These are phyloP conservation scores for Alca torda DNA, from an alignment of 2,797 vertebrate species.

Conservation along the genomic window DNA sequence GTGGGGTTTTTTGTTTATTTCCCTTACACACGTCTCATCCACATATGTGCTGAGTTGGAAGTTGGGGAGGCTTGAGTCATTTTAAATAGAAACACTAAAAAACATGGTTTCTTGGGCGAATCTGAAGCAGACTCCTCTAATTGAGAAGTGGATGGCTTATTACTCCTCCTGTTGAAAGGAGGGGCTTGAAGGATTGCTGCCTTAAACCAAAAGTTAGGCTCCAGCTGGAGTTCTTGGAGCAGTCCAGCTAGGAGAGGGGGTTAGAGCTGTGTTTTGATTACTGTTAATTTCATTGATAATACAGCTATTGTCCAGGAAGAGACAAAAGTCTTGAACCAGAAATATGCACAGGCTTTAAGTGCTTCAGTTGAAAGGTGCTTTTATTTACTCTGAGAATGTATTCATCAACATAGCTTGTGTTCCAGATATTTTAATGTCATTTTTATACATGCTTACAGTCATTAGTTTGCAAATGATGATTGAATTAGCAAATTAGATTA, in stretches of 20 bases:
- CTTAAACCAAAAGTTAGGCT: neutral
- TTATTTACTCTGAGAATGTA: neutral
- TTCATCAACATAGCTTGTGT: neutral
- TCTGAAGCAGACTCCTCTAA: neutral
- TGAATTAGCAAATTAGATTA: constrained; percentile 47
- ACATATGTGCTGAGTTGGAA: neutral
- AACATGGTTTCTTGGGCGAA: neutral
- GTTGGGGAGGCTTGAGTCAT: neutral
- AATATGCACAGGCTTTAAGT: neutral
- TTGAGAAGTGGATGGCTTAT: neutral
- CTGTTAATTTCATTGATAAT: neutral
- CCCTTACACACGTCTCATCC: neutral
- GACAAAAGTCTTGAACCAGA: neutral
- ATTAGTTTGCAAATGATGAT: constrained; percentile 48
- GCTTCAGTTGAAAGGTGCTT: neutral
- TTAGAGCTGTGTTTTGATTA: neutral
- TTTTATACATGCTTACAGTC: neutral
- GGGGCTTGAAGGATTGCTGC: neutral
- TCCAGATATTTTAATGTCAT: neutral
- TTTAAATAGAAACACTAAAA: neutral
- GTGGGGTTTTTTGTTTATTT: neutral
- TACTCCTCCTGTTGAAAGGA: neutral
- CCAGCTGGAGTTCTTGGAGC: neutral
- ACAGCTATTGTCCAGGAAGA: neutral
- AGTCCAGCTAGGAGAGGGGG: neutral